phyloP scores from a whole-genome alignment of 2,797 vertebrate species.

The Pterois miles region DNA sequence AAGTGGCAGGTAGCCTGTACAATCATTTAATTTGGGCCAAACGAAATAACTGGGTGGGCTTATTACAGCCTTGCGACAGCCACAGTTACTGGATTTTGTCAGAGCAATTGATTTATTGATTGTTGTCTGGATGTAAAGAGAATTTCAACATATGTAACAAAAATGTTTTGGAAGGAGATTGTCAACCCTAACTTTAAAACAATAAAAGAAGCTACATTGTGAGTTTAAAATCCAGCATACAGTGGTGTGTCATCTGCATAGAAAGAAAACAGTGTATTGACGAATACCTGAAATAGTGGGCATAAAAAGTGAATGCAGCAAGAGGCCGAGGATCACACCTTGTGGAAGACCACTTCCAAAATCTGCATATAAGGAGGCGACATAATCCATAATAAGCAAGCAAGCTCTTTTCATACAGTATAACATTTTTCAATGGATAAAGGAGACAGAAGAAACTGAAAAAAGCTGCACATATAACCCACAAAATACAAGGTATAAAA shows the following conservation, averaged over 20 bases:
- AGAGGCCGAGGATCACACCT: not conserved
- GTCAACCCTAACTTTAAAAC: not conserved
- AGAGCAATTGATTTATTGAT: not conserved
- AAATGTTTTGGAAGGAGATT: not conserved
- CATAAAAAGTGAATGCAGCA: not conserved
- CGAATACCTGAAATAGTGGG: not conserved
- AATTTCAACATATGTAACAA: not conserved
- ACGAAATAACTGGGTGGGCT: not conserved
- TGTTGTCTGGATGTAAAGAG: not conserved
- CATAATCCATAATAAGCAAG: not conserved
- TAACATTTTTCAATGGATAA: not conserved
- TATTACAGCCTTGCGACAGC: not conserved
- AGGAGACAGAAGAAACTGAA: not conserved
- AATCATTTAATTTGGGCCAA: no score
- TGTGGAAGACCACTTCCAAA: slow-evolving; percentile 1
- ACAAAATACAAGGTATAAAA: not conserved
- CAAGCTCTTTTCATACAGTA: not conserved
- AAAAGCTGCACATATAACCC: not conserved
- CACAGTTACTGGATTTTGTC: not conserved
- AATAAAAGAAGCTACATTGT: not conserved
- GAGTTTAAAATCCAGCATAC: not conserved
- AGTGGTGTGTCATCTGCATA: not conserved
- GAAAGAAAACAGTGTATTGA: not conserved
- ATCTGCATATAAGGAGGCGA: not conserved
- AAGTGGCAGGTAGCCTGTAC: no score